A percentile compares a stretch with the other conserved stretches of the same genome.
phyloP scores from a whole-genome alignment of 2,888 invertebrate species.

The Oxytorus armatus region DNA sequence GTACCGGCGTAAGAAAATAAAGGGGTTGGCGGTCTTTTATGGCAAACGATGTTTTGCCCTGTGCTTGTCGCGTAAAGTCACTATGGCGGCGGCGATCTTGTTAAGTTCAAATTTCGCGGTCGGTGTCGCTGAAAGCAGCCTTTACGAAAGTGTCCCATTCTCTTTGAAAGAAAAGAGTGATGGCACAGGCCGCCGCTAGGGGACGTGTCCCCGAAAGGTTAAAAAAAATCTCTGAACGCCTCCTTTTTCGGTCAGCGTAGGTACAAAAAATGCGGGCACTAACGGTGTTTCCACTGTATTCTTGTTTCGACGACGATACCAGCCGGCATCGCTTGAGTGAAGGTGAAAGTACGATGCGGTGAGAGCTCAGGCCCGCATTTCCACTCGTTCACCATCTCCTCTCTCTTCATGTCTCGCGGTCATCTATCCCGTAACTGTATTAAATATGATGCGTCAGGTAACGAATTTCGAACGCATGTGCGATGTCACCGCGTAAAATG shows the following conservation, averaged over 20 bases:
- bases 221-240: too few species aligned
- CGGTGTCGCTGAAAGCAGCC: too few species aligned
- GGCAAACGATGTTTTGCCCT: too few species aligned
- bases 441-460: slow-evolving; percentile 21
- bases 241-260: background rate
- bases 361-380: slow-evolving; percentile 51
- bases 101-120: too few species aligned
- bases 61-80: too few species aligned
- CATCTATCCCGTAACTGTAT: slow-evolving; percentile 29
- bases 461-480: slow-evolving; percentile 25
- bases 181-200: too few species aligned
- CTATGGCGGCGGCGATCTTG: too few species aligned
- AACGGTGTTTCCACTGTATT: slow-evolving; percentile 13
- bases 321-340: slow-evolving; percentile 41
- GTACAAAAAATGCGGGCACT: background rate
- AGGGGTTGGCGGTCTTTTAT: too few species aligned
- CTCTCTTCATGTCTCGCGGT: background rate
- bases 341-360: slow-evolving; percentile 66
- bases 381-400: slow-evolving; percentile 24
- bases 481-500: slow-evolving; percentile 12
- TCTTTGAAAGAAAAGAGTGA: too few species aligned
- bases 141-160: too few species aligned
- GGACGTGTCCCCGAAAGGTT: too few species aligned
- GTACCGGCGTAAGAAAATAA: too few species aligned
- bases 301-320: slow-evolving; percentile 26